phyloP scores from a whole-genome alignment of 2,888 invertebrate species.

The Molorchus minor region DNA sequence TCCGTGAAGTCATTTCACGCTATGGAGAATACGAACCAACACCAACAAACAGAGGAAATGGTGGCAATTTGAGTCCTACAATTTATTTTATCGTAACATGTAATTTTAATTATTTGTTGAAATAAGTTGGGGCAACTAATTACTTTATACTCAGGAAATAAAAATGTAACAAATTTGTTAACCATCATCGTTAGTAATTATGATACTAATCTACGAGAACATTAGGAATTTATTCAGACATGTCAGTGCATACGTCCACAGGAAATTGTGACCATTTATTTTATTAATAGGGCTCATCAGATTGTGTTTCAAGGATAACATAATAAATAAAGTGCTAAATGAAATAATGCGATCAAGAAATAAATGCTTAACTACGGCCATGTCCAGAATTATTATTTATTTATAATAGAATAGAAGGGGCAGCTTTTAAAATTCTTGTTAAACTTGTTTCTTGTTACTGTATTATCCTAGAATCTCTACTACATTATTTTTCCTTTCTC shows the following conservation, averaged over 20 bases:
- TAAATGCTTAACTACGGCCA: too few relatives aligned
- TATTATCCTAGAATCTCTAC: too few relatives aligned
- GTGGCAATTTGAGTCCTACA: slow-evolving; percentile 16
- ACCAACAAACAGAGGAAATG: slow-evolving; percentile 13
- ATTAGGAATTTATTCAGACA: slow-evolving; percentile 21
- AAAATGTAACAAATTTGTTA: slow-evolving; percentile 23
- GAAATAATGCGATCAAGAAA: neutral
- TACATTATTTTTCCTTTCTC: too few relatives aligned
- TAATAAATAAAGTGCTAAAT: neutral
- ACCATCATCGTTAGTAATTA: slow-evolving; percentile 17
- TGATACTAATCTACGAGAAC: slow-evolving; percentile 15
- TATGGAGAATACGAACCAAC: slow-evolving; percentile 15
- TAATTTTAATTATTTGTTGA: slow-evolving; percentile 17
- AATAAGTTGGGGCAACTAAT: neutral
- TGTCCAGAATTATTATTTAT: too few relatives aligned
- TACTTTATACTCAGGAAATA: slow-evolving; percentile 9
- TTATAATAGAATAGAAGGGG: too few relatives aligned
- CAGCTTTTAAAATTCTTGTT: too few relatives aligned
- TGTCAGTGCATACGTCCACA: slow-evolving; percentile 13
- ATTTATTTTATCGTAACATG: slow-evolving; percentile 7
- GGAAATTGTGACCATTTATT: slow-evolving; percentile 19
- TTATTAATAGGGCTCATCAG: neutral
- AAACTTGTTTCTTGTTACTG: too few relatives aligned
- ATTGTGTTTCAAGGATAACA: neutral
- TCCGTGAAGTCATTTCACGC: slow-evolving; percentile 34